A percentile compares a stretch with the other conserved stretches of the same genome.
Conservation (phyloP, 2,797 vertebrate species). For the Poeciliopsis presidionis region DNA sequence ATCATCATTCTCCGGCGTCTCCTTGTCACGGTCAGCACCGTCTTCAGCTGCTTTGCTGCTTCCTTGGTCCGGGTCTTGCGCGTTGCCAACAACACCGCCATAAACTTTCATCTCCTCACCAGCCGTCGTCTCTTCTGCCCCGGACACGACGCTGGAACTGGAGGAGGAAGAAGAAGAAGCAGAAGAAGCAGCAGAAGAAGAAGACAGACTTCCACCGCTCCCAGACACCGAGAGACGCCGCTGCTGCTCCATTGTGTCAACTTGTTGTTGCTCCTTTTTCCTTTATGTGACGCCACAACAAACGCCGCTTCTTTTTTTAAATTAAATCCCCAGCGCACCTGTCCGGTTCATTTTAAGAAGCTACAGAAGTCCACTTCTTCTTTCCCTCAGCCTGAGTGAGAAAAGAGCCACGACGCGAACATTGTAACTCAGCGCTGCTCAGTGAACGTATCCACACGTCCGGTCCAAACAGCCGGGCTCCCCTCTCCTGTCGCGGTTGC, state of each 20-base stretch:
- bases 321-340: slow-evolving; percentile 53
- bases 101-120: slow-evolving; percentile 19
- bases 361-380: neutral
- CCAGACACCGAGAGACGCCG: slow-evolving; percentile 13
- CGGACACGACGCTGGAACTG: slow-evolving; percentile 65
- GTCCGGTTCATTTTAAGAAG: slow-evolving; percentile 37
- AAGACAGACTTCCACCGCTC: slow-evolving; percentile 39
- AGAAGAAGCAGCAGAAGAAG: slow-evolving; percentile 20
- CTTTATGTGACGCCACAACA: slow-evolving; percentile 5
- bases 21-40: slow-evolving; percentile 18
- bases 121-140: slow-evolving; percentile 54
- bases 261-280: neutral
- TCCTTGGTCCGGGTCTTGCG: slow-evolving; percentile 28
- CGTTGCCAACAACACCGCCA: slow-evolving; percentile 14
- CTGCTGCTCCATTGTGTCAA: slow-evolving; percentile 46
- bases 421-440: neutral
- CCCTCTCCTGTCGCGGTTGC: slow-evolving; percentile 12
- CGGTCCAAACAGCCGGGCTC: neutral
- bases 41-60: slow-evolving; percentile 25
- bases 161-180: slow-evolving; percentile 58
- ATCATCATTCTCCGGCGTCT: slow-evolving; percentile 33
- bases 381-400: neutral
- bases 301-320: neutral
- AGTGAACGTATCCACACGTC: neutral
- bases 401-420: slow-evolving; percentile 30